Evolutionary conservation across 1,140 invertebrate species (phyloP), one percentile per base, ranked within the genome.

Genomic region (Hypothenemus hampei): DNA sequence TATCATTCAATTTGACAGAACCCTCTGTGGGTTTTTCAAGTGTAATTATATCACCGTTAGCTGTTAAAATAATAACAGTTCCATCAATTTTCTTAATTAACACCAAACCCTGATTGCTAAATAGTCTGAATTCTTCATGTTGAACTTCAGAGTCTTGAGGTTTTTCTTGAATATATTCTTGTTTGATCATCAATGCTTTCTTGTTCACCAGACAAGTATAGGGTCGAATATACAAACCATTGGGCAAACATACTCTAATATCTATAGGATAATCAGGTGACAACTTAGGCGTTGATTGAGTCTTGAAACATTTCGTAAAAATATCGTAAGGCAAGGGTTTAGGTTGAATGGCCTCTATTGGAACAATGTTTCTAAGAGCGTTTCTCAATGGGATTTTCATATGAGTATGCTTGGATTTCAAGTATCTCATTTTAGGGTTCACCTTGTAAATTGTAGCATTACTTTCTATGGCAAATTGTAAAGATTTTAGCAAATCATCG

Each of bases 31-130:
- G 45, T 37, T 60, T 60, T 18, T 62, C 53, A 23, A 60, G 57
- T 15, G 55, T 36, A 16, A 63, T 46, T 8, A 53, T 54, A 16
- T 65, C 58, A 11, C 63, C 63, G 8, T 57, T 58, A 15, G 58
- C 49, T 40, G 50, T 58, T 2, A 61, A 23, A 20, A 65, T 39
- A 11, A 39, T 60, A 3, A 62, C 54, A 8, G 58, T 56, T 23
- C 63, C 63, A 51, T 65, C 57, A 31, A 46, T 44, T 45, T 61
- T 63, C 33, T 63, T 65, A 10, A 62, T 59, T 22, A 63, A 4
- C 8, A 63, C 41, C 7, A 23, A 44, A 16, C 63, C 63, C 47
- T 55, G 53, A 29, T 37, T 50, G 4, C 40, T 56, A 39, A 65
- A 65, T 2, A 62, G 37, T 48, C 63, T 20, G 35, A 59, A 65